Percentiles rank a stretch among this genome's conserved stretches.
phyloP scores from a whole-genome alignment of 35 echinoderm and acorn worm genomes.

The Anneissia japonica region DNA sequence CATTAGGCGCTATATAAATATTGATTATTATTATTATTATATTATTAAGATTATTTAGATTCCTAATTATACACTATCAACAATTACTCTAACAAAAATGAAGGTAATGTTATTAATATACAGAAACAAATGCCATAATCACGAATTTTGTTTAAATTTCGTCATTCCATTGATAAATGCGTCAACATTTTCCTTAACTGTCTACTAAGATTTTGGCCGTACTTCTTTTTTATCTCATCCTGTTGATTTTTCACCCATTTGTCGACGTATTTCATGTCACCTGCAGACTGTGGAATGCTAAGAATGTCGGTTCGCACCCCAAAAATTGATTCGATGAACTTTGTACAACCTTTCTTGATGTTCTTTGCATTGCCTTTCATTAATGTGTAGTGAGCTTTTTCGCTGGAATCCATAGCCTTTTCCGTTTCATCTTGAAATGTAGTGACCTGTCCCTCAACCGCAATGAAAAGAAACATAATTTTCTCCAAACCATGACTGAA shows the following conservation, averaged over 20 bases:
- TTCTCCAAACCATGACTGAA: not conserved
- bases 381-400: slow-evolving; percentile 2
- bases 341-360: not conserved
- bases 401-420: not conserved
- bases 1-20: too few relatives aligned
- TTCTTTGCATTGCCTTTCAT: slow-evolving; percentile 4
- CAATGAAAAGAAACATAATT: too few relatives aligned
- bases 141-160: too few relatives aligned
- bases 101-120: too few relatives aligned
- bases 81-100: too few relatives aligned
- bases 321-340: not conserved
- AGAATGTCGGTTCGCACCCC: slow-evolving; percentile 6
- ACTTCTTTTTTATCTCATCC: slow-evolving; percentile 1
- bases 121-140: too few relatives aligned
- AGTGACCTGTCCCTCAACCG: not conserved
- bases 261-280: slow-evolving; percentile 18
- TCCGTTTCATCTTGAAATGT: slow-evolving; percentile 10
- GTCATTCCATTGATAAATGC: too few relatives aligned
- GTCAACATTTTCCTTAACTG: too few relatives aligned
- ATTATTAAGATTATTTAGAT: too few relatives aligned
- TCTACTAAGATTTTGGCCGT: too few relatives aligned
- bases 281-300: not conserved
- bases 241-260: slow-evolving; percentile 10
- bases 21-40: too few relatives aligned
- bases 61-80: too few relatives aligned